These are phyloP conservation scores for Scarus forsteni DNA, from an alignment of 2,797 vertebrate genomes.

Conservation along the genomic window DNA sequence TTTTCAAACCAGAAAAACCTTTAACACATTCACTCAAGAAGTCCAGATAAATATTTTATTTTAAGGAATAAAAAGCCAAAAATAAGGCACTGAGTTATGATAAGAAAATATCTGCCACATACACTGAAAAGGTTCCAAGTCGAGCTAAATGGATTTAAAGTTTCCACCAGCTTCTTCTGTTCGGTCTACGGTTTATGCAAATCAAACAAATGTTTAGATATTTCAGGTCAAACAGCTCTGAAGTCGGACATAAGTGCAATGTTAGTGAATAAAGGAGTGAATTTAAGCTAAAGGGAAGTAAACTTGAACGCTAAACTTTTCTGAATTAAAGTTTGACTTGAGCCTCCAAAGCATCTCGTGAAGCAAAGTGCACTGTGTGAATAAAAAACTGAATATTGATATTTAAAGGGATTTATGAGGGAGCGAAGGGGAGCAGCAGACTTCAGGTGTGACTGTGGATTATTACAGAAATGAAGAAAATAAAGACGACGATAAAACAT, in stretches of 20 bases:
- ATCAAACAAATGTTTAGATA: too few relatives aligned
- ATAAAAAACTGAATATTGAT: constrained; percentile 34
- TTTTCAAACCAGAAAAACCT: too few relatives aligned
- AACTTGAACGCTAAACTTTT: not conserved
- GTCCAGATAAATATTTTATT: too few relatives aligned
- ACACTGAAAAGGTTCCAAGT: too few relatives aligned
- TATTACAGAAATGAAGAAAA: not conserved
- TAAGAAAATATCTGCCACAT: too few relatives aligned
- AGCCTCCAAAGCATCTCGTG: constrained; percentile 29
- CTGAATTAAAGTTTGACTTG: not conserved
- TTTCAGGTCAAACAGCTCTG: not conserved
- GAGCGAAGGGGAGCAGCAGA: not conserved
- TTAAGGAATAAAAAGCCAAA: too few relatives aligned
- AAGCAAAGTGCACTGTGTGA: constrained; percentile 64
- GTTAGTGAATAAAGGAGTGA: not conserved
- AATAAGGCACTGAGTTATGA: too few relatives aligned
- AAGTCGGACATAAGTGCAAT: not conserved
- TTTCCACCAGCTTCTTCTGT: not conserved
- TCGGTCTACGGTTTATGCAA: not conserved
- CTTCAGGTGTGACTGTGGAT: not conserved
- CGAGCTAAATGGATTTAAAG: not conserved
- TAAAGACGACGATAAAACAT: not conserved
- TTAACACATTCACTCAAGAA: too few relatives aligned
- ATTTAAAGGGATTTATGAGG: constrained; percentile 41
- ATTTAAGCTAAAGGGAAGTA: constrained; percentile 1